A percentile compares a stretch with the other conserved stretches of the same genome.
Evolutionary conservation across 2,797 vertebrate genomes (phyloP).

Genomic region (Saxicola maurus): DNA sequence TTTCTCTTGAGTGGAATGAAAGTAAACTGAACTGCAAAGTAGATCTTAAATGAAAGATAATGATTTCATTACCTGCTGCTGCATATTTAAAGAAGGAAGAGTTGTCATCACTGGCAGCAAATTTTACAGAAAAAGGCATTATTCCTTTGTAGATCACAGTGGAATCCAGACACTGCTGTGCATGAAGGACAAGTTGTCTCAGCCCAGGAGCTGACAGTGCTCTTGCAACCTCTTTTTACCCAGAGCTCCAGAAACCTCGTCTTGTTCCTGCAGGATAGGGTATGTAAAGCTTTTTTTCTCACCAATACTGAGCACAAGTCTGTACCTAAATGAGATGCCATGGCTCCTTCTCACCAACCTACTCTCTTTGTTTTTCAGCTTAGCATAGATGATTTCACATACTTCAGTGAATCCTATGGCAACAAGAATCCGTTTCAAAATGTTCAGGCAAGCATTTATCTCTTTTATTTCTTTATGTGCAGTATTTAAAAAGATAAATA

Average conservation of each 20-base stretch:
- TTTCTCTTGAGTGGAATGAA: not conserved
- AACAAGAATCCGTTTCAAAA: constrained; percentile 49
- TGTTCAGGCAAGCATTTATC: constrained; percentile 60
- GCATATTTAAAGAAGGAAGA: not conserved
- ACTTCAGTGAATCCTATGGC: constrained; percentile 33
- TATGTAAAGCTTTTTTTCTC: not conserved
- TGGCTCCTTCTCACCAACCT: not conserved
- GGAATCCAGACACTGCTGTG: constrained; percentile 11
- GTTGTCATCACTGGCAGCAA: not conserved
- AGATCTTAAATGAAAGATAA: not conserved
- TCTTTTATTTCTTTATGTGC: not conserved
- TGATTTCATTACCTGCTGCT: not conserved
- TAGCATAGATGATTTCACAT: constrained; percentile 64
- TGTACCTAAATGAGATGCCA: not conserved
- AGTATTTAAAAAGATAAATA: not conserved
- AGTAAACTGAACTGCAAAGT: not conserved
- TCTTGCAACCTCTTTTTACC: constrained; percentile 24
- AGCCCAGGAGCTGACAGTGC: not conserved
- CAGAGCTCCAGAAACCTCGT: constrained; percentile 25
- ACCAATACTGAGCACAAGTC: not conserved
- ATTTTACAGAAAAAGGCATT: not conserved
- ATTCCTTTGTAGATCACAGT: constrained; percentile 53
- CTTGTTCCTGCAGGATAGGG: constrained; percentile 55
- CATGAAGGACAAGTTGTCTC: constrained; percentile 41
- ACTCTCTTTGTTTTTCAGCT: constrained; percentile 64